Evolutionary conservation across 2,113 vertebrate genomes (phyloP).

Genomic region (Euleptes europaea): DNA sequence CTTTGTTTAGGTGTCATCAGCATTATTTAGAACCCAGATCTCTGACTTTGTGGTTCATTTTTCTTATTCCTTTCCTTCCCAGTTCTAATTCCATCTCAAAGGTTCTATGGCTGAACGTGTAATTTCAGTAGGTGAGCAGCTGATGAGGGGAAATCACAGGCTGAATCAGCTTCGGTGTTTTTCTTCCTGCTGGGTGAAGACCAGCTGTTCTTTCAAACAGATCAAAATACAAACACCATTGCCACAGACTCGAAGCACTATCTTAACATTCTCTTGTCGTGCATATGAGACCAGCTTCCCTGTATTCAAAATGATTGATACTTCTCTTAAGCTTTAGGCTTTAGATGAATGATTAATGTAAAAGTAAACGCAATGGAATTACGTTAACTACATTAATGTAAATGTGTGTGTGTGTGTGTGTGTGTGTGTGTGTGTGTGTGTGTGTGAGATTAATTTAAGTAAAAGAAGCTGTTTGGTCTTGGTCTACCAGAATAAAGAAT

Average conservation of each 20-base stretch:
- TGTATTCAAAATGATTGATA: constrained; percentile 10
- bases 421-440: too few species aligned
- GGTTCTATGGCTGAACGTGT: constrained; percentile 3
- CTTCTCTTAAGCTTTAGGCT: neutral
- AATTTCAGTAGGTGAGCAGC: constrained; percentile 21
- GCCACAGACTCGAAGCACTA: neutral
- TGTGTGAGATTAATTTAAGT: too few species aligned
- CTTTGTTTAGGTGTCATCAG: neutral
- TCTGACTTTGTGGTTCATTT: neutral
- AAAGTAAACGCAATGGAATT: neutral
- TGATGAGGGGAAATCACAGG: constrained; percentile 14
- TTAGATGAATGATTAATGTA: neutral
- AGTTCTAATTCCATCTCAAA: neutral
- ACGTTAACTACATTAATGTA: too few species aligned
- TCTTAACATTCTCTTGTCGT: constrained; percentile 3
- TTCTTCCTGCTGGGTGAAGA: constrained; percentile 10
- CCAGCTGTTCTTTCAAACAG: constrained; percentile 19
- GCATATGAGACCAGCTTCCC: neutral
- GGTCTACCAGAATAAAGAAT: neutral
- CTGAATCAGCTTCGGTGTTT: constrained; percentile 7
- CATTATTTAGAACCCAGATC: neutral
- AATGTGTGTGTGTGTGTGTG: too few species aligned
- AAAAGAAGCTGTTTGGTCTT: too few species aligned
- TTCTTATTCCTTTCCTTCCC: neutral
- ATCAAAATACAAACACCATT: constrained; percentile 8